Conservation (phyloP, 1,140 invertebrate genomes). For the Zaprionus ghesquierei region DNA sequence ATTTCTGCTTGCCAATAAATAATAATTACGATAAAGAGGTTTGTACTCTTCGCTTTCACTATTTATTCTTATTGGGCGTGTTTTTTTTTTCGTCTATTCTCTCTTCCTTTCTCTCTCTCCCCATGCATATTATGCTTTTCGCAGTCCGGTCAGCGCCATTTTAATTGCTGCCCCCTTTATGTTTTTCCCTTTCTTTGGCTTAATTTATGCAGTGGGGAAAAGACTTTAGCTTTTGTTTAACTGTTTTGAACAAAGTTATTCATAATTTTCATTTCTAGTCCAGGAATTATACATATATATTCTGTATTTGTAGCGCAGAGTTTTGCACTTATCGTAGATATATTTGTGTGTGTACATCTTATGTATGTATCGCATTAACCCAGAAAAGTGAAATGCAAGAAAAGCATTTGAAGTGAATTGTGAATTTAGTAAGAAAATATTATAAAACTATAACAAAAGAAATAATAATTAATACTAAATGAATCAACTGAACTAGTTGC, state of each 20-base stretch:
- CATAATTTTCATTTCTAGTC: not conserved
- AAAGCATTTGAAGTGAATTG: not conserved
- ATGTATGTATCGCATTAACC: constrained; percentile 34
- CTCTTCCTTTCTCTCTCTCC: not conserved
- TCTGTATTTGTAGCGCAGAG: not conserved
- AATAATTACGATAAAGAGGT: constrained; percentile 20
- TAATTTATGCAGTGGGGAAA: not conserved
- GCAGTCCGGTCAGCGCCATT: constrained; percentile 24
- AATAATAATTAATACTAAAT: too few species aligned
- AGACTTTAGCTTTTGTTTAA: not conserved
- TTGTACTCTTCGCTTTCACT: constrained; percentile 17
- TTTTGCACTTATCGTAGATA: not conserved
- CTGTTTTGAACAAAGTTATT: not conserved
- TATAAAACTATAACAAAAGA: not conserved
- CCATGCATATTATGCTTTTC: constrained; percentile 8
- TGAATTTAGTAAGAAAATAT: not conserved
- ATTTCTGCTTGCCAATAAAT: constrained; percentile 5
- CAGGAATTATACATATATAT: not conserved
- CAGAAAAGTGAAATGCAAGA: constrained; percentile 6
- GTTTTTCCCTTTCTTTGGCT: too few species aligned
- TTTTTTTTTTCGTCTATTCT: not conserved
- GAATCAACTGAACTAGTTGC: too few species aligned
- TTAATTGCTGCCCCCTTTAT: constrained; percentile 34
- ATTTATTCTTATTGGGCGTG: constrained; percentile 38
- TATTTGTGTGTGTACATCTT: constrained; percentile 13